These are phyloP conservation scores for Tyto alba DNA, from an alignment of 2,113 vertebrate species.

Conservation along the genomic window DNA sequence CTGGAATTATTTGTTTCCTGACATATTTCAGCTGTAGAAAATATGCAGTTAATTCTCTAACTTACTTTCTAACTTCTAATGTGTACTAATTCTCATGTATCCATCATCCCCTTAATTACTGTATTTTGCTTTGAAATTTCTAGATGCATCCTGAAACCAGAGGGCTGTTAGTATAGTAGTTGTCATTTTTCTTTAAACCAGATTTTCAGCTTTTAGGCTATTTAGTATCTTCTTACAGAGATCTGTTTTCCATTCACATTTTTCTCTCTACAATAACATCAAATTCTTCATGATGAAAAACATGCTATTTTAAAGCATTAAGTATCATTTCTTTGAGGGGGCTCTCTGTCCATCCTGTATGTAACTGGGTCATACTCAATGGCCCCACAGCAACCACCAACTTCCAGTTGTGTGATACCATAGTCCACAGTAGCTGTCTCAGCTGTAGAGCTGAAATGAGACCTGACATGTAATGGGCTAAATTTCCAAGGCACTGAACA, in stretches of 20 bases:
- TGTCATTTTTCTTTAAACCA: not conserved
- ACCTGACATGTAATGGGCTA: not conserved
- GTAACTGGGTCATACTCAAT: not conserved
- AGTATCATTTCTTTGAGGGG: not conserved
- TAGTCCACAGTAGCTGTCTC: not conserved
- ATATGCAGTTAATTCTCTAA: not conserved
- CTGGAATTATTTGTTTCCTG: not conserved
- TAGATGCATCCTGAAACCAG: not conserved
- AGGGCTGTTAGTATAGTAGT: not conserved
- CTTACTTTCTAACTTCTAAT: not conserved
- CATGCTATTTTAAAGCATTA: not conserved
- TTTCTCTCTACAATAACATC: not conserved
- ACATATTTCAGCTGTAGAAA: not conserved
- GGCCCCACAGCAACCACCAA: not conserved
- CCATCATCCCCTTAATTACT: not conserved
- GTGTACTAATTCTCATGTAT: not conserved
- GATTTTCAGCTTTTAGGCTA: not conserved
- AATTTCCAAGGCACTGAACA: not conserved
- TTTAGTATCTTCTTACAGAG: not conserved
- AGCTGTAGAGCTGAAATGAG: not conserved
- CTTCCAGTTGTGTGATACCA: not conserved
- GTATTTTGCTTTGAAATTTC: not conserved
- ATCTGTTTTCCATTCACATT: not conserved
- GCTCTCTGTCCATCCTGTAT: not conserved
- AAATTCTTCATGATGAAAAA: not conserved